Evolutionary conservation across 2,888 invertebrate genomes (phyloP), one percentile per base, ranked within the genome.

Genomic region (Xestia ashworthii): DNA sequence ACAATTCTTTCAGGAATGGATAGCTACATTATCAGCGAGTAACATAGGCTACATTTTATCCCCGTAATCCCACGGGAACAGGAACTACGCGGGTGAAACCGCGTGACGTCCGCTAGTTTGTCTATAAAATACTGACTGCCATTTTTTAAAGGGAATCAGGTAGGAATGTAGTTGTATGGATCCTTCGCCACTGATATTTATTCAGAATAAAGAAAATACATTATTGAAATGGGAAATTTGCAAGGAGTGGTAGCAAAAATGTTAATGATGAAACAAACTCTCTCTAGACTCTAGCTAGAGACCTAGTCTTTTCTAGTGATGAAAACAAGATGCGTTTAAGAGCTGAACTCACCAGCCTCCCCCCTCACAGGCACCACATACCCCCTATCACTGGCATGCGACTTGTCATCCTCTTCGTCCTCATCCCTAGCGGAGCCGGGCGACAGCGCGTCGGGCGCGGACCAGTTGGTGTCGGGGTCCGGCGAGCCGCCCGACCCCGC

Each of bases 381-480:
- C 3, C 89, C 87, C 22, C 86, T 90, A 25, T 90, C 90, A 4
- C 85, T 82, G 19, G 90, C 89, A 1, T 91, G 90, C 19, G 91
- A 87, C 44, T 87, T 87, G 46, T 89, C 92, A 3, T 93, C 93
- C 4, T 93, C 94, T 0, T 93, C 95, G 0, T 94, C 94, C 0
- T 94, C 94, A n/a, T 91, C 91, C 3, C 89, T 92, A 6, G 93
- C 93, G 0, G 94, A 94, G 76, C 94, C 96, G 5, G 96, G 96
- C 3, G 96, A 96, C 75, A 96, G 92, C 60, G 94, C 95, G 87
- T 96, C 95, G 5, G 94, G 95, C 64, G 92, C 93, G 8, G 95
- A 94, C 95, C 95, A 96, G 71, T 89, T 91, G 9, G 90, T 90
- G 25, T 91, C 93, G 0, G 1, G 92, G 92, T 16, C 89, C 92